phyloP scores from a whole-genome alignment of 30 jellyfish, hydroid and myxozoan species.

The Cassiopea xamachana region DNA sequence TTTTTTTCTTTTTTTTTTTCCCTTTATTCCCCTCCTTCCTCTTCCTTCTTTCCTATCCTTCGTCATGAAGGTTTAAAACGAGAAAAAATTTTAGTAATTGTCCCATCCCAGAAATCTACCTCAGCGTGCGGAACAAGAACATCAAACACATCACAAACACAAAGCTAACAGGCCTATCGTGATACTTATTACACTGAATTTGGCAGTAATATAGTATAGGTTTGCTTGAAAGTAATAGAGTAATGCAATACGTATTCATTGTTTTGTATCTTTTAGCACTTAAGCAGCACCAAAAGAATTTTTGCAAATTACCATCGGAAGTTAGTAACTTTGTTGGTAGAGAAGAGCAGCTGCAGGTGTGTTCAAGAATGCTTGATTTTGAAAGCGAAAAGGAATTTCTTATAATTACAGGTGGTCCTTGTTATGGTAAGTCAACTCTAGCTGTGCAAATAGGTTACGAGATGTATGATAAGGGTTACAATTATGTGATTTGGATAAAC shows the following conservation, averaged over 20 bases:
- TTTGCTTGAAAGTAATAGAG: too few relatives aligned
- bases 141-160: too few relatives aligned
- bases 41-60: too few relatives aligned
- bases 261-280: not conserved
- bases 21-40: too few relatives aligned
- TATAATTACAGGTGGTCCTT: constrained; percentile 20
- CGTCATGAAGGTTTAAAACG: too few relatives aligned
- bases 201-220: too few relatives aligned
- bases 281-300: constrained; percentile 7
- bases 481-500: constrained; percentile 31
- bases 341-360: not conserved
- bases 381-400: not conserved
- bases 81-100: too few relatives aligned
- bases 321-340: not conserved
- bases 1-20: too few relatives aligned
- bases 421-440: constrained; percentile 23
- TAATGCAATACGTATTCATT: not conserved
- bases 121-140: too few relatives aligned
- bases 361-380: not conserved
- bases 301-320: not conserved
- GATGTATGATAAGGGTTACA: not conserved
- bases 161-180: too few relatives aligned
- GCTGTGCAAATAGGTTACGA: constrained; percentile 17
- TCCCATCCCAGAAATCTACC: too few relatives aligned
- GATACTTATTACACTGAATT: too few relatives aligned